These are phyloP conservation scores for Philhelius pedissequus DNA, from an alignment of 2,888 invertebrate genomes.

Conservation along the genomic window DNA sequence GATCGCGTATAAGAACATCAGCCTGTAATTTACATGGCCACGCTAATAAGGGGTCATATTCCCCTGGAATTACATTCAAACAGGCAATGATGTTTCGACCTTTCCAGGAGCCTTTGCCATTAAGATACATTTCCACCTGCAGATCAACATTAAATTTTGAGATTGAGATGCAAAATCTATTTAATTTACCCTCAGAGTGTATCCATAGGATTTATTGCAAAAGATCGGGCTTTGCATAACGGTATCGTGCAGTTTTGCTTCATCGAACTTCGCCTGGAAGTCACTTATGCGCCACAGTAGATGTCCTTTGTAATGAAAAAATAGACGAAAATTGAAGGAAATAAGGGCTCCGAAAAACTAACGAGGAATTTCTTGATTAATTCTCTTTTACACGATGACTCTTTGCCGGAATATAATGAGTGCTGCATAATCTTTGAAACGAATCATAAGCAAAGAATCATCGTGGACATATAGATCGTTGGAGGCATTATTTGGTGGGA, in stretches of 20 bases:
- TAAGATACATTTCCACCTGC: conserved; percentile 84
- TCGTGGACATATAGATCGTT: too few species aligned
- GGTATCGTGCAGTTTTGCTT: conserved; percentile 83
- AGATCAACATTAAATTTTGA: conserved; percentile 16
- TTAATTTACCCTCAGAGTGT: conserved; percentile 83
- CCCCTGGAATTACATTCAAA: conserved; percentile 84
- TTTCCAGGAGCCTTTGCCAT: conserved; percentile 88
- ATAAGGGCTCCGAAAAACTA: too few species aligned
- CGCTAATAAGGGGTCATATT: conserved; percentile 85
- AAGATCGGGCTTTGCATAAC: conserved; percentile 85
- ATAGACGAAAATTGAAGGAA: too few species aligned
- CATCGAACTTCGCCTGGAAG: conserved; percentile 83
- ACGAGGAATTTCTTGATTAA: too few species aligned
- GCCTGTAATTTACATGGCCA: conserved; percentile 87
- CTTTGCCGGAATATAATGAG: too few species aligned
- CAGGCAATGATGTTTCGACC: conserved; percentile 86
- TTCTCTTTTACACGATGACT: too few species aligned
- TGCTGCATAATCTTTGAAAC: too few species aligned
- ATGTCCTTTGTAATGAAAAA: conserved; percentile 78
- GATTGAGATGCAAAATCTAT: not conserved
- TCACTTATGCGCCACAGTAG: conserved; percentile 86
- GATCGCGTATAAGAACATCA: conserved; percentile 84
- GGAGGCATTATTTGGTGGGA: too few species aligned
- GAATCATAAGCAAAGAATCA: too few species aligned
- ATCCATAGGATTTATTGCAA: conserved; percentile 86